Percentiles rank a stretch among this genome's conserved stretches.
phyloP scores from a whole-genome alignment of 1,140 invertebrate species.

The Atta cephalotes region DNA sequence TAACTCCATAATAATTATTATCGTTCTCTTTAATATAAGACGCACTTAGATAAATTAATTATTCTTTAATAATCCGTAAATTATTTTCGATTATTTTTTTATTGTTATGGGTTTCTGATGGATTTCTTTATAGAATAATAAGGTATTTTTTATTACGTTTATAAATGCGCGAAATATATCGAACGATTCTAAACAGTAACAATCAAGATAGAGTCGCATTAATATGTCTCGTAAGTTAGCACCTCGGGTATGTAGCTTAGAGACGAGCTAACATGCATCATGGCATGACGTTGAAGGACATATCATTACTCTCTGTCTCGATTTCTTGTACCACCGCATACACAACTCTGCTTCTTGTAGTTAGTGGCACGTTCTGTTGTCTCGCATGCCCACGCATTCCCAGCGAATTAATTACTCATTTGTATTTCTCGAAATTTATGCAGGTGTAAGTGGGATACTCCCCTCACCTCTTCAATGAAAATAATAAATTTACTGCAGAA shows the following conservation, averaged over 20 bases:
- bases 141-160: not conserved
- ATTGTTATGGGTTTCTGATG: not conserved
- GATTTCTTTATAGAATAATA: not conserved
- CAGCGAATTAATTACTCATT: constrained; percentile 28
- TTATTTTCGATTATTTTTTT: not conserved
- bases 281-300: not conserved
- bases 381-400: not conserved
- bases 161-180: not conserved
- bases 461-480: not conserved
- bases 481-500: not conserved
- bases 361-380: not conserved
- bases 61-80: not conserved
- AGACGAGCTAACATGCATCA: constrained; percentile 9
- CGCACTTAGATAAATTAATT: not conserved
- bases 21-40: not conserved
- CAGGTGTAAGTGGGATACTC: not conserved
- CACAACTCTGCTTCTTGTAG: not conserved
- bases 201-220: not conserved
- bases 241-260: not conserved
- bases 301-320: constrained; percentile 31
- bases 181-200: not conserved
- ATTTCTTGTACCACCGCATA: constrained; percentile 4
- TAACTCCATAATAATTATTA: not conserved
- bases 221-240: constrained; percentile 10
- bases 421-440: constrained; percentile 6